Percentiles rank a stretch among this genome's conserved stretches.
Evolutionary conservation across 2,888 invertebrate species (phyloP).

Genomic region (Macrophya alboannulata): DNA sequence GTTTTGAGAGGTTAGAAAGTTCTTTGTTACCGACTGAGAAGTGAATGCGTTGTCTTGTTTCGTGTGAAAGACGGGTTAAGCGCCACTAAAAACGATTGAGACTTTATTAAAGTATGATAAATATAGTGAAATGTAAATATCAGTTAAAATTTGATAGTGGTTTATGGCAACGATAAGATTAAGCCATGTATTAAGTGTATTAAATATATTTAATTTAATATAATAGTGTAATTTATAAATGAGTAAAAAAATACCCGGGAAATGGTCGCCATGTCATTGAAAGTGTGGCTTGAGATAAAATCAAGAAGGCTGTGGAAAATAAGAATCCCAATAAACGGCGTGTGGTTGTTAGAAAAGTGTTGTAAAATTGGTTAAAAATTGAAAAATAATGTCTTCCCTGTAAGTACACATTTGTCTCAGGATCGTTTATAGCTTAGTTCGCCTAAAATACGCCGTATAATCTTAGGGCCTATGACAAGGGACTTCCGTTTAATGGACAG

Average conservation of each 20-base stretch:
- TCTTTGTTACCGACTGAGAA: not conserved
- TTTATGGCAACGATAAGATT: not conserved
- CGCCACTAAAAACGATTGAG: constrained; percentile 10
- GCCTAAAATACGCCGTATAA: constrained; percentile 67
- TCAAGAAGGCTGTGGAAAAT: constrained; percentile 70
- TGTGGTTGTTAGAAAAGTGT: constrained; percentile 64
- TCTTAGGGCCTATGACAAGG: constrained; percentile 77
- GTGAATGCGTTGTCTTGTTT: not conserved
- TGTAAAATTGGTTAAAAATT: constrained; percentile 63
- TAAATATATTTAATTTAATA: not conserved
- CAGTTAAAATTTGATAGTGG: constrained; percentile 5
- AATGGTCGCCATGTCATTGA: constrained; percentile 76
- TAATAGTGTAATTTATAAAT: not conserved
- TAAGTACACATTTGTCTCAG: constrained; percentile 70
- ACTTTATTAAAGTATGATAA: constrained; percentile 14
- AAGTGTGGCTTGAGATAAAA: constrained; percentile 72
- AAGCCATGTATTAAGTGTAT: not conserved
- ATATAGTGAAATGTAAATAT: not conserved
- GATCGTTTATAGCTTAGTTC: constrained; percentile 63
- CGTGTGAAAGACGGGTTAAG: too few relatives aligned
- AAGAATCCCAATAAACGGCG: constrained; percentile 67
- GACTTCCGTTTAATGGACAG: constrained; percentile 79
- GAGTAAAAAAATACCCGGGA: constrained; percentile 66
- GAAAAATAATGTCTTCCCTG: constrained; percentile 72
- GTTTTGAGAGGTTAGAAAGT: not conserved